phyloP scores from a whole-genome alignment of 1,140 invertebrate species.

The Subanguina moxae region DNA sequence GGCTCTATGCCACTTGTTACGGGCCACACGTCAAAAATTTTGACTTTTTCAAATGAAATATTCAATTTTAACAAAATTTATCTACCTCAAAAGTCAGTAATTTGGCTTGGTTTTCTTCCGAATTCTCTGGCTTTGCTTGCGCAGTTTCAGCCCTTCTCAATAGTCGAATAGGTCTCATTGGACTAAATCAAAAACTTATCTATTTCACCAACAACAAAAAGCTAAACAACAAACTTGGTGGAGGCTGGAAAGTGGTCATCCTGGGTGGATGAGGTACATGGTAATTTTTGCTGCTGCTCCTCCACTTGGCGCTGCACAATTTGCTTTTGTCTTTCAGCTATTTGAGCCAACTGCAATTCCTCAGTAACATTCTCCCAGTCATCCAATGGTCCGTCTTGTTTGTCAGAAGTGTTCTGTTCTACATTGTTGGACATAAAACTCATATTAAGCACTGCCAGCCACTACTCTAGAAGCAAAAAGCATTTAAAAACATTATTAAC shows the following conservation, averaged over 20 bases:
- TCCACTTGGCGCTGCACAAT: not conserved
- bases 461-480: too few species aligned
- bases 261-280: not conserved
- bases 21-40: too few species aligned
- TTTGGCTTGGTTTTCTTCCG: constrained; percentile 1
- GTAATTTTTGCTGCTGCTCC: not conserved
- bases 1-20: too few species aligned
- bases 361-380: not conserved
- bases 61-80: too few species aligned
- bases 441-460: too few species aligned
- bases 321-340: not conserved
- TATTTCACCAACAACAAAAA: not conserved
- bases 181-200: not conserved
- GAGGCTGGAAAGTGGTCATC: not conserved
- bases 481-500: too few species aligned
- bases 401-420: too few species aligned
- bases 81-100: not conserved
- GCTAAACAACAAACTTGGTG: not conserved
- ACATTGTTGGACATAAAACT: too few species aligned
- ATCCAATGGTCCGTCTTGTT: not conserved
- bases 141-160: not conserved
- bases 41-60: too few species aligned
- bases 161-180: not conserved
- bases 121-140: not conserved
- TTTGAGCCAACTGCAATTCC: not conserved